Conservation (phyloP, 2,797 vertebrate genomes). For the Pelodytes ibericus region DNA sequence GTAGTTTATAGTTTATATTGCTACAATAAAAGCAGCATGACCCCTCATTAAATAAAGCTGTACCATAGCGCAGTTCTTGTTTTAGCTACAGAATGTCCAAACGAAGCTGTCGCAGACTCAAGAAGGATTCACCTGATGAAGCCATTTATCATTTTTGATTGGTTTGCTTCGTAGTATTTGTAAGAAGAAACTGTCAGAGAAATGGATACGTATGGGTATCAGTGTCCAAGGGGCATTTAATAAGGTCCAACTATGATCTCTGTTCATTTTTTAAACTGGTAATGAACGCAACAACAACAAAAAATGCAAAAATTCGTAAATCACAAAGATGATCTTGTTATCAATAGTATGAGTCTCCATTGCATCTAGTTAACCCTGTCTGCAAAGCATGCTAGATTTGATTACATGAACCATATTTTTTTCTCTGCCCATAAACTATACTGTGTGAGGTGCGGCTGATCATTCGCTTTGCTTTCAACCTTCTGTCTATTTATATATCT, state of each 20-base stretch:
- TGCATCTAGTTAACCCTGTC: neutral
- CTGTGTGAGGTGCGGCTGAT: neutral
- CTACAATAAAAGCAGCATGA: constrained; percentile 22
- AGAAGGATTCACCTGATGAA: constrained; percentile 36
- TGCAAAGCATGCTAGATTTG: neutral
- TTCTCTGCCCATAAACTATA: neutral
- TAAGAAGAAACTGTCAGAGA: constrained; percentile 56
- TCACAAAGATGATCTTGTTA: too few relatives aligned
- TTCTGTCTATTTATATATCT: constrained; percentile 40
- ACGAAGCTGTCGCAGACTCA: constrained; percentile 24
- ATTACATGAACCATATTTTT: neutral
- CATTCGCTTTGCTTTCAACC: neutral
- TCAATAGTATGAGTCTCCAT: too few relatives aligned
- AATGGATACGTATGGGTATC: constrained; percentile 47
- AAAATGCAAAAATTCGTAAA: too few relatives aligned
- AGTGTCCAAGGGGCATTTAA: constrained; percentile 12
- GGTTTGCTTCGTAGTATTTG: constrained; percentile 42
- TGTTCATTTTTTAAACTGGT: neutral
- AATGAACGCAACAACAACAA: too few relatives aligned
- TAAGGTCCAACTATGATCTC: too few relatives aligned
- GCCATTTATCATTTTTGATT: constrained; percentile 56
- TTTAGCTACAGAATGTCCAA: constrained; percentile 41
- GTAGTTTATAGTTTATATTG: constrained; percentile 33
- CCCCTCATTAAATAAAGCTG: constrained; percentile 33
- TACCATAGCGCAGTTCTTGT: constrained; percentile 10